These are phyloP conservation scores for Lissocephala sabroskyi DNA, from an alignment of 2,888 invertebrate genomes.

Conservation along the genomic window DNA sequence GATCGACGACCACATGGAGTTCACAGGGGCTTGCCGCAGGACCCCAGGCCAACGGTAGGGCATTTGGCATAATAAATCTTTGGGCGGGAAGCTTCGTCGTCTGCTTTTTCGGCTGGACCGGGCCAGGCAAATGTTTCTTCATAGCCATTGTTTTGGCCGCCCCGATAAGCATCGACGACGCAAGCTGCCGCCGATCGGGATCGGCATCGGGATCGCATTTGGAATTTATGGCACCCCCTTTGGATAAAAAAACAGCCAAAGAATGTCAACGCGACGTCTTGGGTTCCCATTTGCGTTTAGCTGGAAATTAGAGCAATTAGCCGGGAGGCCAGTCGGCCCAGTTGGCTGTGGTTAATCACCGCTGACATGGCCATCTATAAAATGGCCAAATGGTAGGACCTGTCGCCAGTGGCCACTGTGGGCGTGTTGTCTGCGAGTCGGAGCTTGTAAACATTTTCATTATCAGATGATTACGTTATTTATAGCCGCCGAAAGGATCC, in stretches of 20 bases:
- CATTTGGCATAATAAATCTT: constrained; percentile 47
- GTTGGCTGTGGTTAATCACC: constrained; percentile 36
- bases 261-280: constrained; percentile 4
- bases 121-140: constrained; percentile 37
- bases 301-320: constrained; percentile 62
- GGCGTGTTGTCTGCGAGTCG: constrained; percentile 41
- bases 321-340: constrained; percentile 21
- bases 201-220: constrained; percentile 4
- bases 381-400: constrained; percentile 27
- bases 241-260: constrained; percentile 1
- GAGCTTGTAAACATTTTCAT: constrained; percentile 59
- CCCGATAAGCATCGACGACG: constrained; percentile 51
- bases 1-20: no score
- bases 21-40: constrained; percentile 6
- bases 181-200: constrained; percentile 41
- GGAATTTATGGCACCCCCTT: constrained; percentile 50
- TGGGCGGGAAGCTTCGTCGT: constrained; percentile 24
- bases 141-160: constrained; percentile 42
- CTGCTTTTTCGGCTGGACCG: constrained; percentile 3
- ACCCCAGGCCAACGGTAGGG: constrained; percentile 34
- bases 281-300: constrained; percentile 23
- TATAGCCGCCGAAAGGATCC: constrained; percentile 34
- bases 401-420: constrained; percentile 37
- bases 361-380: constrained; percentile 21
- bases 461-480: constrained; percentile 60